Evolutionary conservation across 2,888 invertebrate species (phyloP), one percentile per base, ranked within the genome.

Genomic region (Archips crataeganus): DNA sequence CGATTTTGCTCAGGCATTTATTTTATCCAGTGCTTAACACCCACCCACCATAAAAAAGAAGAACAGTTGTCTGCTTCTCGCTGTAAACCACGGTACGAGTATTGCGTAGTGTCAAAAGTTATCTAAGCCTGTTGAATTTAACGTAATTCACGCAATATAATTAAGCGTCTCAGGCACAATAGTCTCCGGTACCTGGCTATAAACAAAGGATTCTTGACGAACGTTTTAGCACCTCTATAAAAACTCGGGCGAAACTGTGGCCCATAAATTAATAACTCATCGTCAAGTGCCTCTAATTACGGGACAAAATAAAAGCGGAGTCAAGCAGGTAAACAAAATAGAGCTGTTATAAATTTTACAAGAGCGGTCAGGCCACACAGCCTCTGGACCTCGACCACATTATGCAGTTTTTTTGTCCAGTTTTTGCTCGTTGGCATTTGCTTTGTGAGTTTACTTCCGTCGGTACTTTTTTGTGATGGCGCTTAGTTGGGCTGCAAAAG

Each of bases 201-300:
- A 74, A 77, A 72, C 77, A 77, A 77, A 76, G 75, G 57, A 32
- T 54, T 72, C 63, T 70, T 63, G 84, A 81, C 79, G 79, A 84
- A 86, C 90, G 85, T 93, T 94, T 93, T 93, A 93, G 93, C 93
- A 92, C 91, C 87, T 90, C 89, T 85, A 93, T 93, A 94, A 93
- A 93, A 92, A 90, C 85, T 84, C 81, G 86, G 84, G 86, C 88
- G 84, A 89, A 90, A 90, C 90, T 88, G 87, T 85, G 86, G 85
- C 85, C 91, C 91, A 94, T 94, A 94, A 94, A 94, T 93, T 93
- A 93, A 94, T 94, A 93, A 94, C 87, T 93, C 93, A 92, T 90
- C 91, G 93, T 90, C 90, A 91, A 93, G 89, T 92, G 85, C 90
- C 90, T 88, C 90, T 93, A 93, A 94, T 94, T 92, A 94, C 89